A percentile compares a stretch with the other conserved stretches of the same genome.
Conservation (phyloP, 2,888 invertebrate genomes). For the Drosophila merina region DNA sequence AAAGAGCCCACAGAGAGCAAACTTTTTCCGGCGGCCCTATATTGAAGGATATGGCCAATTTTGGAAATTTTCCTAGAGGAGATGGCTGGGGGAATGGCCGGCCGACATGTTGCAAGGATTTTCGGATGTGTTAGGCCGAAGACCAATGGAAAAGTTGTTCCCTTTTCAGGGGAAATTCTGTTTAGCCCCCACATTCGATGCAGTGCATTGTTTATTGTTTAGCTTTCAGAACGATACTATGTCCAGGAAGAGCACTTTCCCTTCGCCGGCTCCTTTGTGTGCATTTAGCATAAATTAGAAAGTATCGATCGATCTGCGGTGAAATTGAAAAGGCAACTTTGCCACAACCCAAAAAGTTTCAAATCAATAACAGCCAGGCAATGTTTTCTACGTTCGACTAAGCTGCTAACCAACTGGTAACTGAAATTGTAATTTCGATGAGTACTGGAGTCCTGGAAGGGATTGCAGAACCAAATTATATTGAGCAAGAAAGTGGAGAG, state of each 20-base stretch:
- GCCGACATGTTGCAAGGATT: slow-evolving; percentile 51
- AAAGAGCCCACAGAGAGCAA: slow-evolving; percentile 35
- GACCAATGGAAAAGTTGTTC: slow-evolving; percentile 34
- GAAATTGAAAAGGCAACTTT: slow-evolving; percentile 46
- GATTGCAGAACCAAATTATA: slow-evolving; percentile 21
- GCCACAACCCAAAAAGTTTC: slow-evolving; percentile 38
- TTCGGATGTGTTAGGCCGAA: slow-evolving; percentile 23
- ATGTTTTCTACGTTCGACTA: slow-evolving; percentile 18
- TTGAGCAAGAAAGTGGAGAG: slow-evolving; percentile 7
- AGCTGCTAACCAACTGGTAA: slow-evolving; percentile 44
- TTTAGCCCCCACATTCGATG: slow-evolving; percentile 27
- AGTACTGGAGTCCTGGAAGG: slow-evolving; percentile 38
- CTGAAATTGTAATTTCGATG: slow-evolving; percentile 40
- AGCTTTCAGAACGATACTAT: slow-evolving; percentile 3
- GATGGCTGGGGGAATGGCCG: background rate
- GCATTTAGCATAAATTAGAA: slow-evolving; percentile 60
- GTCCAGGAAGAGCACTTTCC: slow-evolving; percentile 31
- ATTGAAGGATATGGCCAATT: slow-evolving; percentile 46
- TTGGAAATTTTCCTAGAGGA: slow-evolving; percentile 19
- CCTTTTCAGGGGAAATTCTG: slow-evolving; percentile 21
- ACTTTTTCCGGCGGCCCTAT: slow-evolving; percentile 32
- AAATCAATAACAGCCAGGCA: slow-evolving; percentile 43
- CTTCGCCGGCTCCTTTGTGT: slow-evolving; percentile 37
- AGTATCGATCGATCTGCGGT: slow-evolving; percentile 61
- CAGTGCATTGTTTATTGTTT: slow-evolving; percentile 51